Evolutionary conservation across 2,797 vertebrate species (phyloP).

Genomic region (Australoheros facetus): DNA sequence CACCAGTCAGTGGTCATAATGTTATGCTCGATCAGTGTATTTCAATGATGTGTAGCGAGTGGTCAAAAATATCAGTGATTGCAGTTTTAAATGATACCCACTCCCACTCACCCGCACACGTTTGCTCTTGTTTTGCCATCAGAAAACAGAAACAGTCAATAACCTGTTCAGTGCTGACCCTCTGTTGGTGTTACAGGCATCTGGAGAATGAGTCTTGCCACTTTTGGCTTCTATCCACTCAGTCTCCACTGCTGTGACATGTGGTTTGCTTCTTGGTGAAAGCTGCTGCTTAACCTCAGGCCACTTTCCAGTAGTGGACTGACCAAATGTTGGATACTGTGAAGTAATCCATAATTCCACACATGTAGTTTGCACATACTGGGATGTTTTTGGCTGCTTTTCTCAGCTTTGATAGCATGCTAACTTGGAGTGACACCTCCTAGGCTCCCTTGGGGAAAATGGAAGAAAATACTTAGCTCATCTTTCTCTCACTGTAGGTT

Average conservation of each 20-base stretch:
- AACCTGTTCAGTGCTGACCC: not conserved
- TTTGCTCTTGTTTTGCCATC: not conserved
- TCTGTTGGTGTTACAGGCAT: not conserved
- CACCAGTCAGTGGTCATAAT: no score
- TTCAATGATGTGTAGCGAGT: not conserved
- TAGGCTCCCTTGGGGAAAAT: constrained; percentile 4
- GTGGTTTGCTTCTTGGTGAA: not conserved
- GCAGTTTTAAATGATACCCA: not conserved
- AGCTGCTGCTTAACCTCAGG: not conserved
- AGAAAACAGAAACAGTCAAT: not conserved
- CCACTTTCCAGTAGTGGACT: not conserved
- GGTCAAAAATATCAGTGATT: not conserved
- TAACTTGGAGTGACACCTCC: constrained; percentile 4
- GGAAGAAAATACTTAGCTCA: not conserved
- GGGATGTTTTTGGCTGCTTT: not conserved
- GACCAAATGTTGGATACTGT: constrained; percentile 9
- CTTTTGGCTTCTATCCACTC: not conserved
- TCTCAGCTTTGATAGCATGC: constrained; percentile 11
- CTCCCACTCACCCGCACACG: not conserved
- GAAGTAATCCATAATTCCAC: not conserved
- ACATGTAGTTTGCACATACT: not conserved
- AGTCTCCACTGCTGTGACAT: not conserved
- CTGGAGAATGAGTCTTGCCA: not conserved
- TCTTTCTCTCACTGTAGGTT: not conserved
- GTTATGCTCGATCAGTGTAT: not conserved